A percentile compares a stretch with the other conserved stretches of the same genome.
Conservation (phyloP, 2,797 vertebrate genomes). For the Spea hammondii region DNA sequence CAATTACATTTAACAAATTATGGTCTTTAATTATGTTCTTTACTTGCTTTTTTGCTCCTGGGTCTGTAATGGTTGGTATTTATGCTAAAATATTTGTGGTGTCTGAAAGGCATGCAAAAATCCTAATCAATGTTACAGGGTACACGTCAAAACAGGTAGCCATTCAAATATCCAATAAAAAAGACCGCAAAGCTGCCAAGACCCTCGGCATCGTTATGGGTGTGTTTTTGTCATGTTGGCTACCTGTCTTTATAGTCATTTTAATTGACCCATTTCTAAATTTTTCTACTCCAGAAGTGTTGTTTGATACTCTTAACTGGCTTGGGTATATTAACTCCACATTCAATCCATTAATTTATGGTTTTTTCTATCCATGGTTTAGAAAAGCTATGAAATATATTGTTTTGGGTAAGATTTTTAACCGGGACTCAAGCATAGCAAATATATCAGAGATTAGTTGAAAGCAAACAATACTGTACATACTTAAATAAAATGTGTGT, state of each 20-base stretch:
- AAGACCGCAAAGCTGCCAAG: conserved; percentile 61
- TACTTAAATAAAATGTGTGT: too few species aligned
- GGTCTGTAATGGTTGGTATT: conserved; percentile 67
- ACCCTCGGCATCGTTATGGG: conserved; percentile 60
- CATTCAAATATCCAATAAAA: conserved; percentile 56
- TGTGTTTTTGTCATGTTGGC: conserved; percentile 59
- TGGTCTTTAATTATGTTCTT: conserved; percentile 66
- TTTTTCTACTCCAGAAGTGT: conserved; percentile 54
- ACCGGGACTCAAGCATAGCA: conserved; percentile 50
- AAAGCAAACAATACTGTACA: background rate
- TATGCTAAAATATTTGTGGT: conserved; percentile 69
- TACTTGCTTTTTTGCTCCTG: conserved; percentile 67
- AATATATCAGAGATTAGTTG: conserved; percentile 51
- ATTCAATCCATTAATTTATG: conserved; percentile 62
- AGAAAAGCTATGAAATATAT: conserved; percentile 57
- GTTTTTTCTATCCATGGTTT: conserved; percentile 64
- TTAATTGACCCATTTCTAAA: conserved; percentile 59
- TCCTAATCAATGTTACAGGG: conserved; percentile 47
- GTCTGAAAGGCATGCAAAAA: conserved; percentile 62
- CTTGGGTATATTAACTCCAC: conserved; percentile 64
- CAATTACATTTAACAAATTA: conserved; percentile 67
- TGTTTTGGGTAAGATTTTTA: conserved; percentile 61
- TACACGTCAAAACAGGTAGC: conserved; percentile 31
- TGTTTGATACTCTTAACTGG: conserved; percentile 60
- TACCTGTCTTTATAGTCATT: conserved; percentile 61